Evolutionary conservation across 2,113 vertebrate genomes (phyloP).

Genomic region (Charina bottae): DNA sequence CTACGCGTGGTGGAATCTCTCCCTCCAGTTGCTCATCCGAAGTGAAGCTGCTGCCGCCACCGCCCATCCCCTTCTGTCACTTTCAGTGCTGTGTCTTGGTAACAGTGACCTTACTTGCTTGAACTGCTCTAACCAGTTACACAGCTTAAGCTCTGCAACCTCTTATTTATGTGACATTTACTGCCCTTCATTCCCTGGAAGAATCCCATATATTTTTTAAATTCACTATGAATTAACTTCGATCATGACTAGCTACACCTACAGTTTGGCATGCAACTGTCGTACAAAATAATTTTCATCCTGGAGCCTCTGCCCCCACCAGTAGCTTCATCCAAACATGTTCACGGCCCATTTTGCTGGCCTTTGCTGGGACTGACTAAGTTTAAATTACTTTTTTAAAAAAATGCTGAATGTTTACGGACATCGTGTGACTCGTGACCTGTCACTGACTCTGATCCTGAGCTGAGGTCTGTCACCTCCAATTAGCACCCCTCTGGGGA

Average conservation of each 20-base stretch:
- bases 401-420: slow-evolving; percentile 25
- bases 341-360: not conserved
- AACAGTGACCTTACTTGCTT: not conserved
- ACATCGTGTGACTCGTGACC: not conserved
- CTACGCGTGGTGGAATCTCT: not conserved
- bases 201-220: not conserved
- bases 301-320: not conserved
- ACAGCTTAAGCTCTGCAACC: not conserved
- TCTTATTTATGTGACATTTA: slow-evolving; percentile 21
- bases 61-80: not conserved
- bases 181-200: not conserved
- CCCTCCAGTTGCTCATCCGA: not conserved
- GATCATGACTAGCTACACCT: not conserved
- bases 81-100: slow-evolving; percentile 6
- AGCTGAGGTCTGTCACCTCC: not conserved
- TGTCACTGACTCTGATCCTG: not conserved
- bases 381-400: not conserved
- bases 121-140: not conserved
- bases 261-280: not conserved
- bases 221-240: not conserved
- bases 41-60: not conserved
- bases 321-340: not conserved
- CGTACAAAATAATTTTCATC: not conserved
- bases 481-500: not conserved
- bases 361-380: not conserved